Base-by-base conservation (phyloP, 2,888 invertebrate species). In the Ametastegia equiseti region DNA sequence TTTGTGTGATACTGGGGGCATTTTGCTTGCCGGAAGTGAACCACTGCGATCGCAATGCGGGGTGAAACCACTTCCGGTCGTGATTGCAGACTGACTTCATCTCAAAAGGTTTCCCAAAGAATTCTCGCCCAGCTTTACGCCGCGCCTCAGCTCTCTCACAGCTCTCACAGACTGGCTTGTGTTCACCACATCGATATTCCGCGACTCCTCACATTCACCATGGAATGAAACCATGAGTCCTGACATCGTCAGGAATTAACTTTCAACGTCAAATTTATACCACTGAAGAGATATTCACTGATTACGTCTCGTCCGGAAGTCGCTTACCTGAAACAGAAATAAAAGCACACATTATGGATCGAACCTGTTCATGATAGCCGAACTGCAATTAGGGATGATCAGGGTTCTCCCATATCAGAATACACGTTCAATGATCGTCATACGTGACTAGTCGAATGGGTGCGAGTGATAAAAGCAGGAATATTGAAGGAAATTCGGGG, bases 291-390 rank as follows among this genome's bases (percentile, higher is more conserved):
- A 27, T 33, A 63, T 15, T 27, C 15, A 3, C 30, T 9, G 30
- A 15, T 27, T 63, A 11, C 5, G 13, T 1, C 23, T 45, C 5
- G n/a, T n/a, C n/a, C n/a, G n/a, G n/a, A n/a, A n/a, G n/a, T n/a
- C 71, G 27, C 73, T 73, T 73, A 73, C 73, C 73, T 73, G 73
- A 50, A 73, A 73, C 73, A 47, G n/a, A 73, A 73, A 47, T 30
- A 23, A 73, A 30, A 23, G 0, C 7, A 36, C n/a, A 13, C n/a
- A 67, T 39, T 36, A 42, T 42, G 9, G n/a, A 42, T 42, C 7
- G 0, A 54, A 19, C n/a, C n/a, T n/a, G n/a, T n/a, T n/a, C n/a
- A n/a, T n/a, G n/a, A n/a, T n/a, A n/a, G n/a, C n/a, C n/a, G n/a
- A n/a, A n/a, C 11, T 23, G 0, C 2, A 11, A 11, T 54, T 54